Conservation (phyloP, 2,888 invertebrate genomes). For the Leptopilina syphax region DNA sequence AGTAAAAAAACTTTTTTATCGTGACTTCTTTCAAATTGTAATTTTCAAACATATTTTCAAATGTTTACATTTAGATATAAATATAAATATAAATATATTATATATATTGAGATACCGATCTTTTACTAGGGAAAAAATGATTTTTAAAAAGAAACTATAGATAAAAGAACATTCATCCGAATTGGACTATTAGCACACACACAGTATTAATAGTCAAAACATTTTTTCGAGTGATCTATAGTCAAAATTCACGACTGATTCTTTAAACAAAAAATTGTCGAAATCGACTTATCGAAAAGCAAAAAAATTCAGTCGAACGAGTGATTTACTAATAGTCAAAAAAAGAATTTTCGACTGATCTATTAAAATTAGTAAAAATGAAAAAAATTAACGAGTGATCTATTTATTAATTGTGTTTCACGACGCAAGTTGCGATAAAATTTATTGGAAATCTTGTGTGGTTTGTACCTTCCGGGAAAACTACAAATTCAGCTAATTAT, state of each 20-base stretch:
- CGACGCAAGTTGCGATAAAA: conserved; percentile 10
- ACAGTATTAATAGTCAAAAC: conserved; percentile 6
- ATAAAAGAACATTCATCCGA: conserved; percentile 6
- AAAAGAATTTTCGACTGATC: no score
- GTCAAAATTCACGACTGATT: background rate
- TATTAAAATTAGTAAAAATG: no score
- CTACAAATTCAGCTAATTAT: conserved; percentile 33
- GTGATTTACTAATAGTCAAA: no score
- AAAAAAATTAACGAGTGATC: no score
- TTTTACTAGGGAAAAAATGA: conserved; percentile 9
- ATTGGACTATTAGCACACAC: conserved; percentile 9
- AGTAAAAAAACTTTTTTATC: conserved; percentile 16
- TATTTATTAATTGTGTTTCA: background rate
- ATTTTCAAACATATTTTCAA: conserved; percentile 6
- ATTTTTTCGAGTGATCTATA: conserved; percentile 10
- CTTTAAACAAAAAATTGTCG: no score
- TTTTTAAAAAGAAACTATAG: conserved; percentile 18
- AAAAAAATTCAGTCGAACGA: no score
- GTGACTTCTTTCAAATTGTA: conserved; percentile 12
- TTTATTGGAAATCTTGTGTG: conserved; percentile 13
- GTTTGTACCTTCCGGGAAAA: background rate
- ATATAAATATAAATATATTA: background rate
- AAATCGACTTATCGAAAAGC: no score
- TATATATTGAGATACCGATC: conserved; percentile 11
- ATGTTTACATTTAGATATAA: conserved; percentile 1